Conservation (phyloP, 2,888 invertebrate genomes). For the Trichacis sp. region DNA sequence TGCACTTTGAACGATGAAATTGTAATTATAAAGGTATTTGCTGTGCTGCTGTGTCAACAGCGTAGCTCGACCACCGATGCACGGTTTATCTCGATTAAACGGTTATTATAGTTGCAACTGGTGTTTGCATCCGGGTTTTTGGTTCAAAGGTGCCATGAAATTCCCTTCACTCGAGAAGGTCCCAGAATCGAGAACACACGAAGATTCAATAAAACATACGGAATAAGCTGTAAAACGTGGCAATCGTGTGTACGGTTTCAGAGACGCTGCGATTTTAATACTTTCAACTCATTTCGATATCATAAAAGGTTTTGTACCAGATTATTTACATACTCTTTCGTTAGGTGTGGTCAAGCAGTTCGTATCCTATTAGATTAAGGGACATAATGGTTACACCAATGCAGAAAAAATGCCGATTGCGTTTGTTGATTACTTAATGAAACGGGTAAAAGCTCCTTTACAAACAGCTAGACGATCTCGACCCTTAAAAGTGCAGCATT, state of each 20-base stretch:
- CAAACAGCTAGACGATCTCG: neutral
- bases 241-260: slow-evolving; percentile 23
- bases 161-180: slow-evolving; percentile 15
- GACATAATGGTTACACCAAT: neutral
- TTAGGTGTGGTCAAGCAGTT: slow-evolving; percentile 31
- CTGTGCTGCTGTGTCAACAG: slow-evolving; percentile 27
- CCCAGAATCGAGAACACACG: slow-evolving; percentile 6
- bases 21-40: slow-evolving; percentile 14
- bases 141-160: slow-evolving; percentile 15
- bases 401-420: neutral
- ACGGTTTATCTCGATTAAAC: slow-evolving; percentile 23
- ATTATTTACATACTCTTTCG: slow-evolving; percentile 36
- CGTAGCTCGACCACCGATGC: slow-evolving; percentile 19
- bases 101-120: slow-evolving; percentile 20
- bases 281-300: slow-evolving; percentile 30
- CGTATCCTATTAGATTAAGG: slow-evolving; percentile 12
- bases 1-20: neutral
- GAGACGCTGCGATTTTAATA: slow-evolving; percentile 12
- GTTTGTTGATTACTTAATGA: neutral
- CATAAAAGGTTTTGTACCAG: slow-evolving; percentile 25
- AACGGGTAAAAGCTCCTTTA: neutral
- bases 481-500: neutral
- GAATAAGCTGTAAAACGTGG: slow-evolving; percentile 9
- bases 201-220: slow-evolving; percentile 13
- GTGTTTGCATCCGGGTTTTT: slow-evolving; percentile 24